Percentiles rank a stretch among this genome's conserved stretches.
These are phyloP conservation scores for Isaurus tuberculatus DNA, from an alignment of 92 coral and sea anemone species.

Conservation along the genomic window DNA sequence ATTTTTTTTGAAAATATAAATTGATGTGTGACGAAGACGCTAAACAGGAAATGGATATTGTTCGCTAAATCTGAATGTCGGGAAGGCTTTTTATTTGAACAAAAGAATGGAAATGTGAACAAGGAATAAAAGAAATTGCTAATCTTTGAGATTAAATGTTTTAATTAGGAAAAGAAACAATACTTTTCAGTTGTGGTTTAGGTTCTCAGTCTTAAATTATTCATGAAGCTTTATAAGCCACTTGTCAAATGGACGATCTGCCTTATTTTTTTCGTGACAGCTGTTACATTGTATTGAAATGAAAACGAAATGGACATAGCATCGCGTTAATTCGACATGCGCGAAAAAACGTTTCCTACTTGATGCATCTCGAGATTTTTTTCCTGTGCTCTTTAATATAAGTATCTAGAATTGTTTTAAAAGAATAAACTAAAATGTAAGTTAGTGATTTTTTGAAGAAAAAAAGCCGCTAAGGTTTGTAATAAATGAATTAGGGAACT, in stretches of 20 bases:
- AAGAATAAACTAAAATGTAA: too few species aligned
- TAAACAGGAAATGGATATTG: slow-evolving; percentile 40
- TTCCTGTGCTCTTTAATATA: too few species aligned
- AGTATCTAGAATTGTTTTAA: too few species aligned
- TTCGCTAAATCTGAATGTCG: neutral
- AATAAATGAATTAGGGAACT: too few species aligned
- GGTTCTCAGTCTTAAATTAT: slow-evolving; percentile 20
- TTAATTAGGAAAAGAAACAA: slow-evolving; percentile 22
- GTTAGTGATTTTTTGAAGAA: too few species aligned
- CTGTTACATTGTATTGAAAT: slow-evolving; percentile 28
- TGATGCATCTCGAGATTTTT: too few species aligned
- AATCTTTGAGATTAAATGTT: slow-evolving; percentile 13
- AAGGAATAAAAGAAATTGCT: neutral
- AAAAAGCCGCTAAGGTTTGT: too few species aligned
- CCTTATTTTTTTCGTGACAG: neutral
- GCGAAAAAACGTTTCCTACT: neutral
- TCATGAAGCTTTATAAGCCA: neutral
- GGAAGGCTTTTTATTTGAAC: neutral
- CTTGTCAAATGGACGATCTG: slow-evolving; percentile 31
- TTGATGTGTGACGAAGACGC: neutral
- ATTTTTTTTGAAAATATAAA: neutral
- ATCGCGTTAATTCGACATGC: neutral
- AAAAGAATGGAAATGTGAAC: neutral
- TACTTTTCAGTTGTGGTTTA: slow-evolving; percentile 18
- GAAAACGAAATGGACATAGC: neutral